Conservation (phyloP, 2,888 invertebrate species). For the Entomobrya multifasciata region DNA sequence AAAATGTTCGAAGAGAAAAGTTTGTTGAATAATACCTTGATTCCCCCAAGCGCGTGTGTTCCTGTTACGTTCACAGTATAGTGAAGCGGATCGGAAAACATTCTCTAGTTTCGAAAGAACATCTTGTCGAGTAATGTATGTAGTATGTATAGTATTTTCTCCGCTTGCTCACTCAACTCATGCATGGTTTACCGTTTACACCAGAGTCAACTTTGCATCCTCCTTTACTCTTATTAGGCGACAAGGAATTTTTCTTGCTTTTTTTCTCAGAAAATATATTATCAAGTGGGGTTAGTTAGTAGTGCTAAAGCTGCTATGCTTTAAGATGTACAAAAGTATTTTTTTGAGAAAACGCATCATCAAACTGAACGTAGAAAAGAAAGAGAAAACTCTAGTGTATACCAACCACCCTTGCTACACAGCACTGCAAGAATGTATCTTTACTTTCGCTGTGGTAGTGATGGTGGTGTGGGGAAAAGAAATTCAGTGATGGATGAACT, state of each 20-base stretch:
- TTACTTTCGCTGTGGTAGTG: constrained; percentile 24
- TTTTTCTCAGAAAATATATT: constrained; percentile 27
- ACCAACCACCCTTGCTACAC: not conserved
- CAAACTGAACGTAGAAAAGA: constrained; percentile 14
- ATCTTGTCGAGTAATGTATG: too few species aligned
- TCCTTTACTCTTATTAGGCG: constrained; percentile 9
- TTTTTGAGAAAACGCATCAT: constrained; percentile 30
- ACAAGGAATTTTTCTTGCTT: constrained; percentile 44
- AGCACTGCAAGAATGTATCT: too few species aligned
- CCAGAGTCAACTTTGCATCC: constrained; percentile 44
- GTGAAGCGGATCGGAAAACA: constrained; percentile 50
- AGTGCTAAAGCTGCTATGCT: not conserved
- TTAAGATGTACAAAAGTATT: not conserved
- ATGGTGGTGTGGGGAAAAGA: constrained; percentile 46
- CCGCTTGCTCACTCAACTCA: constrained; percentile 42
- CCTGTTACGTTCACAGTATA: constrained; percentile 37
- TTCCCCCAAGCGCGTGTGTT: constrained; percentile 30
- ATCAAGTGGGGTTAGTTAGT: constrained; percentile 28
- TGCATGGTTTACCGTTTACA: constrained; percentile 62
- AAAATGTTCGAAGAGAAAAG: constrained; percentile 6
- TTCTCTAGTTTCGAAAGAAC: constrained; percentile 41
- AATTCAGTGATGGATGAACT: constrained; percentile 60
- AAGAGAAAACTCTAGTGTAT: constrained; percentile 38
- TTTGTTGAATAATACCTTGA: constrained; percentile 36
- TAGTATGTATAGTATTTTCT: constrained; percentile 37